Base-by-base conservation (phyloP, 92 coral and sea anemone genomes). In the Meandrina meandrites region DNA sequence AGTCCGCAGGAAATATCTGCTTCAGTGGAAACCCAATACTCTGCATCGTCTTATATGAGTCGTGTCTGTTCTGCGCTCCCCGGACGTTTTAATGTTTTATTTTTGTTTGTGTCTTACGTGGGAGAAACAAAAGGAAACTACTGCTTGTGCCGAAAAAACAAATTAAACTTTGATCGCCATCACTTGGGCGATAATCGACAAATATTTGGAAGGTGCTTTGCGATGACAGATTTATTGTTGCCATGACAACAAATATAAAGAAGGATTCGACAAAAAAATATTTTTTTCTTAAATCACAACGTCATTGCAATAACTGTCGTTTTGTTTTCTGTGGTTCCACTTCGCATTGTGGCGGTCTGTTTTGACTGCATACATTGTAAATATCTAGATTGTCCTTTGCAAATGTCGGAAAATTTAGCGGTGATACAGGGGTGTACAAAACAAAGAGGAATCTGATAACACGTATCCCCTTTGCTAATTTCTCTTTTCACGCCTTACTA, bases 1-100 rank as follows among this genome's bases (percentile, higher is more conserved):
- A 36, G 35, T 37, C 80, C 87, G 87, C 87, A 84, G 81, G 87
- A 84, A 74, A 35, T 74, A 32, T 30, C 71, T 24, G 27, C 78
- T 73, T 42, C 13, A 73, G 18, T 35, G 35, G 47, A 35, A 73
- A 73, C 78, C n/a, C 78, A 73, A 73, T 73, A 73, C 35, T 73
- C 24, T 18, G 13, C 27, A n/a, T n/a, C n/a, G 51, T 8, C 27
- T 34, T 34, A 66, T 66, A 17, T 27, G 0, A 15, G 68, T 60
- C 30, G 30, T 13, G 71, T 66, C 71, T 80, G 67, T 62, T 70
- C 66, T 32, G 28, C 22, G 51, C 68, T 36, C 73, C 36, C 13
- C 42, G 15, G 68, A 56, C 83, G 19, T 36, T 57, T 47, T 45
- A 22, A 28, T 45, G 0, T 14, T n/a, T n/a, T n/a, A n/a, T 73